A percentile compares a stretch with the other conserved stretches of the same genome.
phyloP scores from a whole-genome alignment of 2,888 invertebrate species.

The Parthenolecanium corni region DNA sequence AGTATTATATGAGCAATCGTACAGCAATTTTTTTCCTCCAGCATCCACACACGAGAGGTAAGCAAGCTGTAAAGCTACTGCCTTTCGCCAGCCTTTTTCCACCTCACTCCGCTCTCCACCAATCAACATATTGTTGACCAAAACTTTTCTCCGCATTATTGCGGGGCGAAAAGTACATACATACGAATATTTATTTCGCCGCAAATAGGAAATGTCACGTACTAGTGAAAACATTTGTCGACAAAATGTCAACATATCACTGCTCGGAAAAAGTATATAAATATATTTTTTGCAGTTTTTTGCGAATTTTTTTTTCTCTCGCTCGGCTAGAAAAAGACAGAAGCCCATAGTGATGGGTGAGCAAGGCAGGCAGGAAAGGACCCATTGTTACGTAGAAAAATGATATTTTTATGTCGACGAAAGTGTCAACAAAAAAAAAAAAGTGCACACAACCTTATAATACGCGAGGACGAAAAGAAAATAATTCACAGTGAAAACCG shows the following conservation, averaged over 20 bases:
- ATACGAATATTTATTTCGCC: not conserved
- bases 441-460: not conserved
- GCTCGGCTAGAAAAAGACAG: no score
- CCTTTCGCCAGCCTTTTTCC: no score
- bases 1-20: no score
- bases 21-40: no score
- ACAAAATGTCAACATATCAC: constrained; percentile 14
- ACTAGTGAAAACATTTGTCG: constrained; percentile 15
- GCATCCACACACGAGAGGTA: no score
- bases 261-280: not conserved
- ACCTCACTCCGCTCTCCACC: not conserved
- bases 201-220: constrained; percentile 11
- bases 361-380: not conserved
- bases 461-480: not conserved
- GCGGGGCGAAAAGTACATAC: no score
- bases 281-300: not conserved
- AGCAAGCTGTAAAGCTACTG: no score
- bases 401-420: constrained; percentile 8
- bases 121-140: constrained; percentile 3
- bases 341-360: no score
- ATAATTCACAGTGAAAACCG: not conserved
- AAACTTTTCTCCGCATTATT: not conserved
- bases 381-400: constrained; percentile 14
- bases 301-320: not conserved
- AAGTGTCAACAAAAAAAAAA: not conserved